Conservation (phyloP, 2,797 vertebrate genomes). For the Tenualosa ilisha region DNA sequence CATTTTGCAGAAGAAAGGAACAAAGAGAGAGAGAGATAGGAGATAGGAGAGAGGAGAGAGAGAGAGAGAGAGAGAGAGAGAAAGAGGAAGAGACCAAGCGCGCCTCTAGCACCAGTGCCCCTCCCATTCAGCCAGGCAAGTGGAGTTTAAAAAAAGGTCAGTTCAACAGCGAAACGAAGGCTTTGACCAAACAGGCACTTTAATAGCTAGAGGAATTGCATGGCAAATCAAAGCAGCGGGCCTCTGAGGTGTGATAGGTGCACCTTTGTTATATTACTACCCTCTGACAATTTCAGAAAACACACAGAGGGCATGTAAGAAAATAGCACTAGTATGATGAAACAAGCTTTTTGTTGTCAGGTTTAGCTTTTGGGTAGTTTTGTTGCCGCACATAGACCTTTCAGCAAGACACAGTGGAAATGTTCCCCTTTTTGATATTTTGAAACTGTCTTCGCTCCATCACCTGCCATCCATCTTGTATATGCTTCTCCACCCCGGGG, state of each 20-base stretch:
- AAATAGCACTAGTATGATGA: background rate
- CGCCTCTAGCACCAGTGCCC: background rate
- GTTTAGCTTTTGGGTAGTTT: background rate
- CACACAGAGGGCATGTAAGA: background rate
- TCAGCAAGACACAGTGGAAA: background rate
- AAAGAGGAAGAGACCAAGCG: background rate
- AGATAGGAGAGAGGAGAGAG: background rate
- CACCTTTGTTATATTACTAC: background rate
- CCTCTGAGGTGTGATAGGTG: background rate
- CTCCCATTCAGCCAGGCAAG: slow-evolving; percentile 13
- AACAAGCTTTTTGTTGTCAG: background rate
- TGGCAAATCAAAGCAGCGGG: background rate
- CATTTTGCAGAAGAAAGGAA: slow-evolving; percentile 17
- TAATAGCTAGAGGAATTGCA: slow-evolving; percentile 6
- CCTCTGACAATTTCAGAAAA: background rate
- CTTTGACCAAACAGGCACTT: slow-evolving; percentile 9
- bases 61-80: background rate
- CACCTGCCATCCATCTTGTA: slow-evolving; percentile 5
- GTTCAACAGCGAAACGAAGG: background rate
- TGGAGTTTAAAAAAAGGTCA: slow-evolving; percentile 25
- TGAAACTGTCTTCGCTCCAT: background rate
- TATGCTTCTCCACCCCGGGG: background rate
- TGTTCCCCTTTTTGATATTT: background rate
- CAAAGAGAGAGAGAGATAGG: slow-evolving; percentile 5
- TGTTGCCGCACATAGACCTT: background rate